Evolutionary conservation across 2,797 vertebrate genomes (phyloP), one percentile per base, ranked within the genome.

Genomic region (Malacoraja senta): DNA sequence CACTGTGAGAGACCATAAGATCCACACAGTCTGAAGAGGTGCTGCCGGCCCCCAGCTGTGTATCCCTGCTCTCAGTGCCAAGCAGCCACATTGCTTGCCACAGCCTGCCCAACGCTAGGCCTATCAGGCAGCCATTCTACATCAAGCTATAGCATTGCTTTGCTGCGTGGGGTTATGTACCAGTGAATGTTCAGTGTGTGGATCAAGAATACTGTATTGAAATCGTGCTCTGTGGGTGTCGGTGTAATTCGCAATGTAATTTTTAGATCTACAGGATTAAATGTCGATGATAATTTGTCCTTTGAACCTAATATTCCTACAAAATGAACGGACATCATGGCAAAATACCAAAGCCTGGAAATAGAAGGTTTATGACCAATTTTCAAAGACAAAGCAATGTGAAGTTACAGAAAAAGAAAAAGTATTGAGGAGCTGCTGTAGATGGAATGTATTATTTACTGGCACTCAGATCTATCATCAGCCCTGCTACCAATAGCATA

Each of bases 201-300:
- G 21, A 26, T 74, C 19, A 74, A 74, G 21, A 72, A 74, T 24
- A 24, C 17, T 74, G 71, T 21, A 21, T 3, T 74, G 71, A 19
- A 4, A 6, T 74, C 17, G 24, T 74, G 17, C 6, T 8, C 71
- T 24, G 71, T 74, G 71, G 71, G 72, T 76, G 38, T n/a, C 12
- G n/a, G 38, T 72, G 72, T 92, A 44, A 92, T 58, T 53, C 24
- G 13, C 35, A 17, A n/a, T 53, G 53, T 74, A 71, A 76, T 53
- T 91, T 91, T 74, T 35, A 92, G 24, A 26, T 91, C 10, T 26
- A 15, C 24, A 53, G 12, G 53, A 71, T 35, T 76, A 92, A 76
- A 92, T 58, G 35, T 74, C 90, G 35, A n/a, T 71, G 8, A 76
- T 74, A 76, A 71, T 76, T 92, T 92, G 71, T 53, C 90, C 13